Evolutionary conservation across 2,888 invertebrate species (phyloP), one percentile per base, ranked within the genome.

Genomic region (Caenorhabditis virilis): DNA sequence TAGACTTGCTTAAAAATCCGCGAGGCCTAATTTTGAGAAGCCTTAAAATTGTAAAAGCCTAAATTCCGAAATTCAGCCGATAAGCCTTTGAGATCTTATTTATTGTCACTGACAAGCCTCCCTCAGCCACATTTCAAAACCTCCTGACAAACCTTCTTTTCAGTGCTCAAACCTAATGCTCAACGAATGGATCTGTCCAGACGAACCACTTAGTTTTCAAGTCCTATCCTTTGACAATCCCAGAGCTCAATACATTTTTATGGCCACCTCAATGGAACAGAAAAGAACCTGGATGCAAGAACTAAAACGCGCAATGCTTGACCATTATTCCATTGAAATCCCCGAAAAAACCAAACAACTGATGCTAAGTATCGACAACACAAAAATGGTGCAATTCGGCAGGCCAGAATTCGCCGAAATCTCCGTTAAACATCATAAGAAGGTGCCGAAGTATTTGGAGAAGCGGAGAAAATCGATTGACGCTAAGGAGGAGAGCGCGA

Each of bases 121-220:
- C n/a, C n/a, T n/a, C n/a, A n/a, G n/a, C n/a, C n/a, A n/a, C n/a
- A n/a, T n/a, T n/a, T n/a, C n/a, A n/a, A n/a, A n/a, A n/a, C n/a
- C n/a, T n/a, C n/a, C n/a, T n/a, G n/a, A n/a, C n/a, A n/a, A n/a
- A n/a, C n/a, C n/a, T n/a, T n/a, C n/a, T 43, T 78, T 87, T 48
- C 85, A 95, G 95, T 94, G 94, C 86, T 93, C 93, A 80, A 94
- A 94, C 86, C 88, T 95, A 87, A 95, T 95, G 94, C 85, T 95
- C 65, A 93, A 95, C 77, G 95, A 95, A 84, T 92, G 93, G 80
- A 91, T 95, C 78, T 67, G 62, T 35, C 89, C 92, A 52, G 92
- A 93, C 20, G 94, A 95, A 78, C 92, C 94, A 36, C 88, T 93
- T 49, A 92, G 93, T 82, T 97, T 95, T 86, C 94, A 95, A 86